Percentiles rank a stretch among this genome's conserved stretches.
phyloP scores from a whole-genome alignment of 2,113 vertebrate species.

The Ochotona princeps region DNA sequence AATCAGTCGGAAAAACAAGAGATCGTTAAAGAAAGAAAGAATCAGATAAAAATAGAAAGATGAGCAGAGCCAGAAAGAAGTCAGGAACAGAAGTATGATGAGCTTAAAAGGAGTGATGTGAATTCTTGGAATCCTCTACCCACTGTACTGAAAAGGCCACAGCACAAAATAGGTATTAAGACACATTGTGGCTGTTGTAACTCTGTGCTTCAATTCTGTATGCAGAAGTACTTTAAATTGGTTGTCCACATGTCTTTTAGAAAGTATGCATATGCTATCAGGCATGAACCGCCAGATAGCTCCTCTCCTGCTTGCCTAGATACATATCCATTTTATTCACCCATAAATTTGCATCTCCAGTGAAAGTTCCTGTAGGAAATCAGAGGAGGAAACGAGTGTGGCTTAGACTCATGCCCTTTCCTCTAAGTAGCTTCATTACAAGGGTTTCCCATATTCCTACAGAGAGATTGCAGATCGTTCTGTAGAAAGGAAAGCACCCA shows the following conservation, averaged over 20 bases:
- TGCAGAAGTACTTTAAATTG: background rate
- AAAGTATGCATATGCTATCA: background rate
- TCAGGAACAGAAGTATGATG: background rate
- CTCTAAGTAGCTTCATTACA: background rate
- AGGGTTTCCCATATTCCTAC: background rate
- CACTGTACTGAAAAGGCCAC: background rate
- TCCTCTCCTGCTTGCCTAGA: background rate
- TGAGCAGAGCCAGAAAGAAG: background rate
- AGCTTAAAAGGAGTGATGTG: background rate
- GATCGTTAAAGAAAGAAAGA: background rate
- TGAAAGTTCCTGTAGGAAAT: background rate
- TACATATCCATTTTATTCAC: background rate
- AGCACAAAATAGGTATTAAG: background rate
- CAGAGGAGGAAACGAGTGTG: background rate
- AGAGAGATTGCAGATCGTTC: background rate
- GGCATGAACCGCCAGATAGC: background rate
- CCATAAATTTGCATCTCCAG: background rate
- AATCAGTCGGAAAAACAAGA: background rate
- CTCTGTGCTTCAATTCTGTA: background rate
- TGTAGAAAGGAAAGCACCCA: background rate
- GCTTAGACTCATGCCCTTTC: background rate
- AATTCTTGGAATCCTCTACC: background rate
- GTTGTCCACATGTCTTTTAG: background rate
- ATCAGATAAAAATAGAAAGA: background rate
- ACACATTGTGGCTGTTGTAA: background rate